Base-by-base conservation (phyloP, 1,140 invertebrate species). In the Gonioctena quinquepunctata region DNA sequence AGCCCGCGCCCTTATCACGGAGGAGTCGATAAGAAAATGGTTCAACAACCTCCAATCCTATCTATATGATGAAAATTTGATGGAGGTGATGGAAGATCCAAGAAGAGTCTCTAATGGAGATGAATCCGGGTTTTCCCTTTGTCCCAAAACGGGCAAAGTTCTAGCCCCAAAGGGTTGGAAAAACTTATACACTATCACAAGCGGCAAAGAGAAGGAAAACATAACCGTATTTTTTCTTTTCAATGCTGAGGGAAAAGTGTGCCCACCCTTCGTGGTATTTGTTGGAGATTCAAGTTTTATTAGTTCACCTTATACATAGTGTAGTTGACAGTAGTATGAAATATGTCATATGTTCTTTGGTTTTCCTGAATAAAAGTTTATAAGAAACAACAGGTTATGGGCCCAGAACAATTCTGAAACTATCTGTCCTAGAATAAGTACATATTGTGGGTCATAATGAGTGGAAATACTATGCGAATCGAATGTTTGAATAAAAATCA, bases 211-310 rank as follows among this genome's bases (percentile, higher is more conserved):
- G 28, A 82, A 80, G 72, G 79, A 81, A 65, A 71, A 48, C 16
- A 76, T 81, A 18, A 82, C 80, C 13, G 76, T 77, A 13, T 49
- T 82, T 26, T 49, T 71, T 60, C 68, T 73, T 27, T 81, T 80
- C 68, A 74, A 71, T 61, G 80, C 76, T 22, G 57, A 66, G 60
- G 80, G 80, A 48, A 64, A 72, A 65, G 77, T 54, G 13, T 21
- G 21, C 11, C 75, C 75, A 19, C 79, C 77, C 5, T 76, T 80
- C n/a, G 26, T 33, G 23, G 23, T 60, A 11, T n/a, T n/a, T n/a
- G n/a, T n/a, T n/a, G n/a, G n/a, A n/a, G n/a, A n/a, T n/a, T n/a
- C n/a, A n/a, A n/a, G n/a, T n/a, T n/a, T n/a, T n/a, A n/a, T n/a
- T n/a, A n/a, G n/a, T n/a, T n/a, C n/a, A n/a, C n/a, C n/a, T n/a